A percentile compares a stretch with the other conserved stretches of the same genome.
These are phyloP conservation scores for Symphodus melops DNA, from an alignment of 2,113 vertebrate genomes.

Conservation along the genomic window DNA sequence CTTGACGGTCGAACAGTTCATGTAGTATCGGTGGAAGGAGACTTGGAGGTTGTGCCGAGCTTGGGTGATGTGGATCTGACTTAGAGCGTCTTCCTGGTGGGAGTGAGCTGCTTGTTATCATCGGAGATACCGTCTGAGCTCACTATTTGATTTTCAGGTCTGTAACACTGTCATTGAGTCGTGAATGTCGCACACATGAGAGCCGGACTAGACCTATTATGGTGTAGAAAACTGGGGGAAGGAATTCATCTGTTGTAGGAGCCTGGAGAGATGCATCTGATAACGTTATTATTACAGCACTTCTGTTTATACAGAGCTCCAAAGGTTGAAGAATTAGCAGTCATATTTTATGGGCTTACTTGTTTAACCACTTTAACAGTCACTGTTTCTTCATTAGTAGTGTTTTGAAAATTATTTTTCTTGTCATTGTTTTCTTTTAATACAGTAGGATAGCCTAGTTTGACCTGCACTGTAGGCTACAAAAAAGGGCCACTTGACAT, in stretches of 20 bases:
- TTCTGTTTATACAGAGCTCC: conserved; percentile 17
- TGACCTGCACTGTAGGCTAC: background rate
- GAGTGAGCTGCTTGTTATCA: conserved; percentile 16
- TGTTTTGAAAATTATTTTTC: background rate
- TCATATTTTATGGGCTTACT: background rate
- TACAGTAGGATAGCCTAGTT: no score
- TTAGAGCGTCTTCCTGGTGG: conserved; percentile 14
- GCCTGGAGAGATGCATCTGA: conserved; percentile 16
- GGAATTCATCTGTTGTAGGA: conserved; percentile 12
- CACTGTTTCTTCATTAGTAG: background rate
- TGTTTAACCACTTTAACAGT: background rate
- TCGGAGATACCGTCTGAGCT: conserved; percentile 15
- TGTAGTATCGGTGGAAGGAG: conserved; percentile 74
- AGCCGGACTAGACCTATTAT: conserved; percentile 3
- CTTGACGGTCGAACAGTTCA: conserved; percentile 77
- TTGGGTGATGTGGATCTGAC: conserved; percentile 69
- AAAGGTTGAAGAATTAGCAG: conserved; percentile 10
- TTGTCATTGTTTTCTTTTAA: conserved; percentile 3
- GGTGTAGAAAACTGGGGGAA: background rate
- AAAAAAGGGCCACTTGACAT: background rate
- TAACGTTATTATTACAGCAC: conserved; percentile 13
- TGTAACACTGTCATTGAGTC: conserved; percentile 33
- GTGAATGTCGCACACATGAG: conserved; percentile 14
- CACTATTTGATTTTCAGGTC: conserved; percentile 49
- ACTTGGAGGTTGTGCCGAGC: conserved; percentile 78